phyloP scores from a whole-genome alignment of 2,113 vertebrate species.

The Sylvilagus bachmani region DNA sequence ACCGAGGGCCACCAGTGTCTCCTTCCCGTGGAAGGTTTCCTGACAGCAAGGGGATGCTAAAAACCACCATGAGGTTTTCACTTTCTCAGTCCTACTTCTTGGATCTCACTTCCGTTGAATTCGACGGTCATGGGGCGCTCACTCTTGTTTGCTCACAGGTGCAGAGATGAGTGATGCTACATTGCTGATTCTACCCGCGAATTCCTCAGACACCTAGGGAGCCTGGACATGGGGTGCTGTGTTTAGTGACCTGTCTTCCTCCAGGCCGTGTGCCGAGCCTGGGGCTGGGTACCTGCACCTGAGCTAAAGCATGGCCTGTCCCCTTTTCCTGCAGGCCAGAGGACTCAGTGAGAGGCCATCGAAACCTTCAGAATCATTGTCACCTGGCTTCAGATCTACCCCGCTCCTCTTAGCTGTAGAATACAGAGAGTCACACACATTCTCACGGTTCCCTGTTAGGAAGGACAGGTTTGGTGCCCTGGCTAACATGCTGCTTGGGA shows the following conservation, averaged over 20 bases:
- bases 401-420: background rate
- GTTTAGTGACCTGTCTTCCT: background rate
- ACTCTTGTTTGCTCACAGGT: background rate
- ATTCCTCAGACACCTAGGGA: background rate
- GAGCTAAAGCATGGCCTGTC: background rate
- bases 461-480: background rate
- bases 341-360: background rate
- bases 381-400: background rate
- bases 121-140: background rate
- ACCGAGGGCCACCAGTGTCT: too few relatives aligned
- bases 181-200: accelerated
- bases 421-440: accelerated
- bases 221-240: background rate
- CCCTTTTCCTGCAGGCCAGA: background rate
- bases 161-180: background rate
- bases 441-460: background rate
- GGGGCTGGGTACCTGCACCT: background rate
- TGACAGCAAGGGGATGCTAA: background rate
- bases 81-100: background rate
- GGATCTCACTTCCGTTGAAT: background rate
- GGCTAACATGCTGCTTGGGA: too few relatives aligned
- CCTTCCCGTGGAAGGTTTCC: background rate
- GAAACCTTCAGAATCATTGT: background rate
- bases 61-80: background rate
- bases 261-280: background rate